Evolutionary conservation across 2,113 vertebrate species (phyloP).

Genomic region (Heterotilapia buettikoferi): DNA sequence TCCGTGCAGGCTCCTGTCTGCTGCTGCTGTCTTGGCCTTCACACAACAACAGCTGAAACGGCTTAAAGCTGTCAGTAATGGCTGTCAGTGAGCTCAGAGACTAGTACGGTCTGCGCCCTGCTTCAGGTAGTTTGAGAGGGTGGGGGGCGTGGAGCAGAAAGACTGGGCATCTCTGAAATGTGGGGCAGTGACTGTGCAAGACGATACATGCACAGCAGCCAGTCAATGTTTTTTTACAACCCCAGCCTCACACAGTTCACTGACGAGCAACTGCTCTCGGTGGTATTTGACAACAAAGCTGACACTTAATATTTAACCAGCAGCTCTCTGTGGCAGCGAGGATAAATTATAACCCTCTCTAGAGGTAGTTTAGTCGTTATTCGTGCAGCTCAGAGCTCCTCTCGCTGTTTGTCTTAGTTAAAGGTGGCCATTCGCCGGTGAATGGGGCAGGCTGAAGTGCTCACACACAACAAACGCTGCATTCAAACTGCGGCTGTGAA

Average conservation of each 20-base stretch:
- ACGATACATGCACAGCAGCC: constrained; percentile 21
- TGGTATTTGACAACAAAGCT: background rate
- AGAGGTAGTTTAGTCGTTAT: background rate
- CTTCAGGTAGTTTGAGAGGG: background rate
- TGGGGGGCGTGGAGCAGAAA: background rate
- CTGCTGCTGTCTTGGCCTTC: background rate
- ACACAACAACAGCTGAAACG: constrained; percentile 16
- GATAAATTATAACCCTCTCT: background rate
- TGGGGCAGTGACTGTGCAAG: constrained; percentile 40
- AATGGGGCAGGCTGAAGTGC: background rate
- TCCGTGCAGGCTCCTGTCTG: background rate
- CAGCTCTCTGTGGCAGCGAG: background rate
- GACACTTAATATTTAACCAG: background rate
- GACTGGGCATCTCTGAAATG: constrained; percentile 20
- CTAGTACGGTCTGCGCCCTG: background rate
- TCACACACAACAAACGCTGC: background rate
- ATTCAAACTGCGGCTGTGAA: background rate
- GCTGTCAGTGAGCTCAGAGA: background rate
- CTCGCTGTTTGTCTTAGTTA: background rate
- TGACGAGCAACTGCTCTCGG: background rate
- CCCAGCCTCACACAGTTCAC: background rate
- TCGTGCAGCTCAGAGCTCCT: background rate
- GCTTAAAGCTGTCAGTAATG: background rate
- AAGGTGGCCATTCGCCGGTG: background rate
- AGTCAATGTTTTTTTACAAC: background rate